Conservation (phyloP, 1,140 invertebrate genomes). For the Ceratosolen solmsi region DNA sequence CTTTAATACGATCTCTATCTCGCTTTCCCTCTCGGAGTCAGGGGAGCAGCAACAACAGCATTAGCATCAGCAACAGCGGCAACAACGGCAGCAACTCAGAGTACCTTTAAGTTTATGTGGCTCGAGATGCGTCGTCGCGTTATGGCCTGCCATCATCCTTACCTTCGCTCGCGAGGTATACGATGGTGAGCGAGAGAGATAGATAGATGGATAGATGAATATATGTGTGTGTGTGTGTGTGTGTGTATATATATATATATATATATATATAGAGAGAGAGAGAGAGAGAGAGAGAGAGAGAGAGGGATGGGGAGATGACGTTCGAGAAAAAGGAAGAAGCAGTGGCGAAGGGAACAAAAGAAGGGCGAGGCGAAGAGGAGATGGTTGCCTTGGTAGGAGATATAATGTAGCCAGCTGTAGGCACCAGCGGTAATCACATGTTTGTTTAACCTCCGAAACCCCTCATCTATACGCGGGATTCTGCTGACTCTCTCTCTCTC, state of each 20-base stretch:
- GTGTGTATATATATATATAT: too few relatives aligned
- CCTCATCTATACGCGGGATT: conserved; percentile 65
- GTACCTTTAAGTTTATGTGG: conserved; percentile 21
- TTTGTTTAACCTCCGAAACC: conserved; percentile 75
- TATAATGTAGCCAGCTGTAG: conserved; percentile 74
- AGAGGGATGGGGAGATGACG: conserved; percentile 29
- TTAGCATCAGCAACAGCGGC: not conserved
- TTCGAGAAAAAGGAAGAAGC: conserved; percentile 46
- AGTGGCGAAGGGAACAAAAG: conserved; percentile 2
- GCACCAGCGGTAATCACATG: conserved; percentile 72
- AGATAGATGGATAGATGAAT: conserved; percentile 32
- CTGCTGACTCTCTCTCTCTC: conserved; percentile 25
- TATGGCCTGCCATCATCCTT: conserved; percentile 58
- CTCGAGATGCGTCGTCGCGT: conserved; percentile 31
- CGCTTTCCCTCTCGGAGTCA: not conserved
- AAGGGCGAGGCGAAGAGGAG: conserved; percentile 43
- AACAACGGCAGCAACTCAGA: conserved; percentile 21
- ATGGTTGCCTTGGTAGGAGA: conserved; percentile 68
- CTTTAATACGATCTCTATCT: conserved; percentile 43
- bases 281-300: conserved; percentile 36
- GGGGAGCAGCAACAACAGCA: not conserved
- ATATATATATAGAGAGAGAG: too few relatives aligned
- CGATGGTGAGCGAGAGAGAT: conserved; percentile 30
- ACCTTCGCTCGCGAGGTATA: conserved; percentile 49
- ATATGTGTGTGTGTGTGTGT: too few relatives aligned